phyloP scores from a whole-genome alignment of 1,140 invertebrate genomes.

The Bombus waltoni region DNA sequence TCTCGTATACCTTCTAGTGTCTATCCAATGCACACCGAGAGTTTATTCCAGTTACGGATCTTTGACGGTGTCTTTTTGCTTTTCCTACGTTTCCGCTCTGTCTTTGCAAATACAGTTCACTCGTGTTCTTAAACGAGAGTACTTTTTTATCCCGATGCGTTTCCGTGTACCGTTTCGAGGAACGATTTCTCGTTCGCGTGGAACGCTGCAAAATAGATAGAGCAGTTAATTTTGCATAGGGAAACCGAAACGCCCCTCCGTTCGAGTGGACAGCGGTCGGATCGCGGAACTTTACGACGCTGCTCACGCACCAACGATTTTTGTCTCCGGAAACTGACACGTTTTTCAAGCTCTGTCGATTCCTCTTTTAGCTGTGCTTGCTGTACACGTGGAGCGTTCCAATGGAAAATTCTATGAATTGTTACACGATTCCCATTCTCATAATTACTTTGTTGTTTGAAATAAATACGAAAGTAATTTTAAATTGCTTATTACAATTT shows the following conservation, averaged over 20 bases:
- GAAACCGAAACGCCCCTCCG: background rate
- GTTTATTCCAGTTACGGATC: slow-evolving; percentile 19
- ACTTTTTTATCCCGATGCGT: background rate
- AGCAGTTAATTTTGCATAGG: background rate
- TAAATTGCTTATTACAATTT: background rate
- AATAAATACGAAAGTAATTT: background rate
- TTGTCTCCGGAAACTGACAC: background rate
- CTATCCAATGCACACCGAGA: background rate
- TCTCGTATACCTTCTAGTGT: slow-evolving; percentile 1
- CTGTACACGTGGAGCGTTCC: background rate
- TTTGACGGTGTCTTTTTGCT: slow-evolving; percentile 1
- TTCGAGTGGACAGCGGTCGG: background rate
- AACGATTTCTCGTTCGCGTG: background rate
- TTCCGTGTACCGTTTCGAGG: background rate
- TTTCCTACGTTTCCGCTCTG: background rate
- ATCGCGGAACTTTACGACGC: slow-evolving; percentile 10
- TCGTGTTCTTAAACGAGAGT: background rate
- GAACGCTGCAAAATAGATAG: background rate
- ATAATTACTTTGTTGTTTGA: background rate
- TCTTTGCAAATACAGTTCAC: background rate
- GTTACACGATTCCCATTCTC: background rate
- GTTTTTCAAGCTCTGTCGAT: background rate
- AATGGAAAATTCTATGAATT: background rate
- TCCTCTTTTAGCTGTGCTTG: too few species aligned
- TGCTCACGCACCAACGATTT: slow-evolving; percentile 3